A percentile compares a stretch with the other conserved stretches of the same genome.
Conservation (phyloP, 2,888 invertebrate genomes). For the Leucania comma region DNA sequence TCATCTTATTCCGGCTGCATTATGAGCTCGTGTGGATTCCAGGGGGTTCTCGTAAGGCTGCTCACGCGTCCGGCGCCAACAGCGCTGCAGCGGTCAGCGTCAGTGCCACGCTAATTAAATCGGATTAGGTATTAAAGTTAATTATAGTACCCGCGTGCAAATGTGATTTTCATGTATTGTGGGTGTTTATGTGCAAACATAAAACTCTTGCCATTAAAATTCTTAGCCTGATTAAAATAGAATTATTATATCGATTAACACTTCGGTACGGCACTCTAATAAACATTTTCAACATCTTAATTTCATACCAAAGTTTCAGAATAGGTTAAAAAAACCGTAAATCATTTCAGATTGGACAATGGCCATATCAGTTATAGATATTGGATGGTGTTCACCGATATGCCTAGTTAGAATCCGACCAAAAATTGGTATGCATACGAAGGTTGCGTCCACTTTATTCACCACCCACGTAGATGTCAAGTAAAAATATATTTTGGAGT, state of each 20-base stretch:
- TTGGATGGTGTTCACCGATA: neutral
- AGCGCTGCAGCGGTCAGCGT: slow-evolving; percentile 57
- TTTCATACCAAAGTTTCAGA: neutral
- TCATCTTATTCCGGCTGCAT: slow-evolving; percentile 54
- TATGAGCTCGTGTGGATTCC: slow-evolving; percentile 60
- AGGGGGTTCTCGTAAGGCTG: slow-evolving; percentile 60
- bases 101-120: slow-evolving; percentile 41
- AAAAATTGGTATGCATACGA: slow-evolving; percentile 32
- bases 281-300: slow-evolving; percentile 12
- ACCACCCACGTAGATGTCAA: slow-evolving; percentile 57
- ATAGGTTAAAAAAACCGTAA: neutral
- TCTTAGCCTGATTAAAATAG: slow-evolving; percentile 19
- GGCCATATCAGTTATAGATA: slow-evolving; percentile 1
- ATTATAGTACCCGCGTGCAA: slow-evolving; percentile 35
- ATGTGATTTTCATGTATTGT: slow-evolving; percentile 47
- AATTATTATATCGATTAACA: slow-evolving; percentile 19
- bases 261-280: slow-evolving; percentile 5
- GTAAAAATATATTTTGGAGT: slow-evolving; percentile 45
- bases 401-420: neutral
- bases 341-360: neutral
- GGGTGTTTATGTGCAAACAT: slow-evolving; percentile 29
- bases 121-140: slow-evolving; percentile 39
- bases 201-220: slow-evolving; percentile 24
- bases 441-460: slow-evolving; percentile 29
- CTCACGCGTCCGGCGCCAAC: slow-evolving; percentile 53